Evolutionary conservation across 2,888 invertebrate genomes (phyloP), one percentile per base, ranked within the genome.

Genomic region (Phlogophora meticulosa): DNA sequence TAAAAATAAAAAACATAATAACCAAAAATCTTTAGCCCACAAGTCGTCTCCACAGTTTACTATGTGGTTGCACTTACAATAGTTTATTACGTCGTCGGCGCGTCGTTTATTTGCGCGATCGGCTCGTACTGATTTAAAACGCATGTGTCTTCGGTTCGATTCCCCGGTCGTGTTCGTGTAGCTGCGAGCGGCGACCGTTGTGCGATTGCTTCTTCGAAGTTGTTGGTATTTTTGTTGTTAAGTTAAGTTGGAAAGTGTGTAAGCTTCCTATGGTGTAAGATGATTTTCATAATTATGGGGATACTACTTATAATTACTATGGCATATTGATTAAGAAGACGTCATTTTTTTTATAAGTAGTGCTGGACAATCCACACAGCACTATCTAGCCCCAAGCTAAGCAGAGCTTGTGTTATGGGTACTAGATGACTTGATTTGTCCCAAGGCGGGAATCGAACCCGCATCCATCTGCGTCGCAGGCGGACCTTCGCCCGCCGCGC

Each of bases 71-170:
- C 88, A 88, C 88, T 89, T 88, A 90, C 91, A 91, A 92, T 91
- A 90, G 89, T 92, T 92, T 93, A 92, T 90, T 86, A 90, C 91
- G 87, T 89, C 88, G 90, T 90, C 88, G 88, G 89, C 84, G 83
- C 77, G 85, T 91, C 91, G 90, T 92, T 91, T 91, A 92, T 92
- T 92, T 92, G 90, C 89, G 90, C 90, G 92, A 92, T 92, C 91
- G 90, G 86, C 85, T 85, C 86, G 89, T 89, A 89, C 91, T 92
- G 93, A 93, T 93, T 93, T 93, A 93, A 91, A 91, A 90, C 91
- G 89, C 90, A 90, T 91, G 91, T 92, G 92, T 92, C 92, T 91
- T 90, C 88, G 86, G 90, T 91, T 92, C 91, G 91, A 92, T 89
- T 90, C 91, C 87, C 84, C 83, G 83, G 83, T 79, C 85, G 83